Conservation (phyloP, 2,888 invertebrate genomes). For the Caenorhabditis sulstoni region DNA sequence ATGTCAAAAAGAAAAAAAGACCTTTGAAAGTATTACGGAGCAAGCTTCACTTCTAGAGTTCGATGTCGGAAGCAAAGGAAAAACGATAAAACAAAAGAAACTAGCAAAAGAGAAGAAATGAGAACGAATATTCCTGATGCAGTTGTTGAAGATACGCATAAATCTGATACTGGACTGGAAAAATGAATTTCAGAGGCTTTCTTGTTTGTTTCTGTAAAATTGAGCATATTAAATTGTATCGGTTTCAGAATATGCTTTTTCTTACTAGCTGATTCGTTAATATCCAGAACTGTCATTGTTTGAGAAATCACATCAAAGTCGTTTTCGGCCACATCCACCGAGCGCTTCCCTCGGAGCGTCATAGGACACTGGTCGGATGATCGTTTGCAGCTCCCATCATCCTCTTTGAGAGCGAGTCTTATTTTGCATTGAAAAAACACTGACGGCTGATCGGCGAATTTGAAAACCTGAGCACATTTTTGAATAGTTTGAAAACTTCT, state of each 20-base stretch:
- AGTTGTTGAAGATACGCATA: constrained; percentile 70
- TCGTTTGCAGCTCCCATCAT: constrained; percentile 69
- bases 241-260: neutral
- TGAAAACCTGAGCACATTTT: constrained; percentile 73
- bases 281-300: constrained; percentile 75
- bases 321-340: constrained; percentile 37
- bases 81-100: constrained; percentile 61
- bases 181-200: constrained; percentile 1
- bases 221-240: too few relatives aligned
- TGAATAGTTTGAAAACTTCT: too few relatives aligned
- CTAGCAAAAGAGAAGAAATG: constrained; percentile 50
- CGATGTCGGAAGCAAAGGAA: constrained; percentile 66
- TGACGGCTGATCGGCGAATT: constrained; percentile 78
- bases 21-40: neutral
- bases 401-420: constrained; percentile 73
- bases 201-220: constrained; percentile 24
- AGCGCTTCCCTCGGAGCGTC: constrained; percentile 73
- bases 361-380: constrained; percentile 73
- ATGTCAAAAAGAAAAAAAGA: too few relatives aligned
- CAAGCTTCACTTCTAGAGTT: constrained; percentile 63
- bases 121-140: constrained; percentile 67
- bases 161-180: constrained; percentile 42
- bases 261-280: constrained; percentile 72
- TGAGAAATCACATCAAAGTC: constrained; percentile 77
- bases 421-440: constrained; percentile 79